Evolutionary conservation across 2,888 invertebrate genomes (phyloP).

Genomic region (Plutella xylostella): DNA sequence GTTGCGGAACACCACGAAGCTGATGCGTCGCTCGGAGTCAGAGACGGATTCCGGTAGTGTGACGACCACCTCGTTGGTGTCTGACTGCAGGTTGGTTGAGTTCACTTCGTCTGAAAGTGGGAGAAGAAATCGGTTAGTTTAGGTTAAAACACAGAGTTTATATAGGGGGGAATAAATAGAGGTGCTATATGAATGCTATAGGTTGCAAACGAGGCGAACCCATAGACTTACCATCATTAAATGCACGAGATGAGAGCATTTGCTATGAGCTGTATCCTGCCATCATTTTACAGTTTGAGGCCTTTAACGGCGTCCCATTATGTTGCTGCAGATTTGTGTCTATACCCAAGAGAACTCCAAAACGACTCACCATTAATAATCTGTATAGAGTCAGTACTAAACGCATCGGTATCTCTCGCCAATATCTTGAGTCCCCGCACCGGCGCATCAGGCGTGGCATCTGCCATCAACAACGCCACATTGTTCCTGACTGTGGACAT

Average conservation of each 20-base stretch:
- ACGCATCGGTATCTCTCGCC: conserved; percentile 27
- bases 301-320: too few species aligned
- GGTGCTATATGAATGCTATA: too few species aligned
- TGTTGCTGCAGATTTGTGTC: too few species aligned
- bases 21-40: conserved; percentile 36
- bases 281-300: too few species aligned
- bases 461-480: conserved; percentile 45
- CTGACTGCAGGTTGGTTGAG: conserved; percentile 27
- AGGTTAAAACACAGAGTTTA: too few species aligned
- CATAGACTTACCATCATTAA: too few species aligned
- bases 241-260: too few species aligned
- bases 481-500: conserved; percentile 35
- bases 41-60: conserved; percentile 43
- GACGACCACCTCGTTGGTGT: conserved; percentile 45
- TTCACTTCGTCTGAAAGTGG: conserved; percentile 37
- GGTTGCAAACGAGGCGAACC: too few species aligned
- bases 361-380: conserved; percentile 36
- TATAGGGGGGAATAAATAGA: too few species aligned
- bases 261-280: too few species aligned
- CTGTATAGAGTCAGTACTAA: conserved; percentile 37
- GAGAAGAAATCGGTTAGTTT: too few species aligned
- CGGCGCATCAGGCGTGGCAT: conserved; percentile 33
- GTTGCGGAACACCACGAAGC: conserved; percentile 58
- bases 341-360: not conserved
- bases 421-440: conserved; percentile 44